Percentiles rank a stretch among this genome's conserved stretches.
Conservation (phyloP, 2,113 vertebrate species). For the Hypomesus transpacificus region DNA sequence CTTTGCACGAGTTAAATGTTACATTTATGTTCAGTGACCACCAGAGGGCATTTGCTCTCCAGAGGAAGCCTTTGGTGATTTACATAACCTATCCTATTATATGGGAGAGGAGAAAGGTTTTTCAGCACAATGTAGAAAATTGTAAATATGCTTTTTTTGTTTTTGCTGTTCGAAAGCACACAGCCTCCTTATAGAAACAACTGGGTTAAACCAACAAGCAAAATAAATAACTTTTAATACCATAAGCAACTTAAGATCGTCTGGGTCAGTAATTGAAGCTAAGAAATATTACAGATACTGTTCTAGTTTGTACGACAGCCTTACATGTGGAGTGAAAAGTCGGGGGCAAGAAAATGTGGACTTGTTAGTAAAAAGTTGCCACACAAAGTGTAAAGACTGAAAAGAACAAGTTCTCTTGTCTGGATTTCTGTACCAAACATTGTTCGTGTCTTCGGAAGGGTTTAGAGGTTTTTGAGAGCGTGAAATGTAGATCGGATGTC, state of each 20-base stretch:
- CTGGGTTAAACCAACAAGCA: neutral
- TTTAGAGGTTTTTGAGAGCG: neutral
- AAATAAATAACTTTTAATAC: slow-evolving; percentile 22
- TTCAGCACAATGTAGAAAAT: no score
- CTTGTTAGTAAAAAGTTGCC: no score
- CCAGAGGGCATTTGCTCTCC: neutral
- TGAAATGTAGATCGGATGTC: neutral
- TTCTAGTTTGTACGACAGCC: neutral
- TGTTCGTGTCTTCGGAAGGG: neutral
- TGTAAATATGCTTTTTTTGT: no score
- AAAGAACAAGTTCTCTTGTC: neutral
- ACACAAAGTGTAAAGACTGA: neutral
- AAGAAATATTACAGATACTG: neutral
- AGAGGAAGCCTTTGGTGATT: neutral
- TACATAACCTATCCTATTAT: no score
- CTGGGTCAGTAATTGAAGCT: no score
- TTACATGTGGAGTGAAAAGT: neutral
- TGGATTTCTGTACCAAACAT: neutral
- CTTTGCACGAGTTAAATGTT: no score
- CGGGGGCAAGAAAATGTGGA: neutral
- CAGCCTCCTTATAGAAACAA: no score
- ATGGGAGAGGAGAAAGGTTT: no score
- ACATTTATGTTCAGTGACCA: neutral
- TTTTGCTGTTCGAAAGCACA: no score
- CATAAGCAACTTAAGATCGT: no score